Percentiles rank a stretch among this genome's conserved stretches.
phyloP scores from a whole-genome alignment of 2,888 invertebrate genomes.

The Scrobipalpa atriplicella region DNA sequence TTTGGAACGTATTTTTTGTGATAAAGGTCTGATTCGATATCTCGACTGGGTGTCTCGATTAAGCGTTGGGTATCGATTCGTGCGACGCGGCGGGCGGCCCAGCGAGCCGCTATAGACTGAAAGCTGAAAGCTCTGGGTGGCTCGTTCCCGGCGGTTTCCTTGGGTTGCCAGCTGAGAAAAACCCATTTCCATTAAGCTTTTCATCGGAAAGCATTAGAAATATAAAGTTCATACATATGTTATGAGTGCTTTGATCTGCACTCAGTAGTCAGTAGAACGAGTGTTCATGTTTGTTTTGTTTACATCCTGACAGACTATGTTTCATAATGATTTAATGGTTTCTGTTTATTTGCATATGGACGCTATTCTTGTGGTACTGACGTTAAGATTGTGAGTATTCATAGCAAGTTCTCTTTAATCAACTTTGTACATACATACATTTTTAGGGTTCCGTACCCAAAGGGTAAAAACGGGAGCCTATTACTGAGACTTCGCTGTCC shows the following conservation, averaged over 20 bases:
- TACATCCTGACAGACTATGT: neutral
- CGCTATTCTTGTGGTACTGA: constrained; percentile 7
- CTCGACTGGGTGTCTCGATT: neutral
- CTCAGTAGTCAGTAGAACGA: neutral
- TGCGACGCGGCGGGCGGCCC: constrained; percentile 38
- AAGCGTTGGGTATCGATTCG: constrained; percentile 26
- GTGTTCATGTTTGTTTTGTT: constrained; percentile 6
- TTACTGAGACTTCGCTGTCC: too few relatives aligned
- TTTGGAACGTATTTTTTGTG: constrained; percentile 25
- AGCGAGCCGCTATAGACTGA: constrained; percentile 70
- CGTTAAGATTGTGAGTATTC: neutral
- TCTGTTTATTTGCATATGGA: constrained; percentile 1
- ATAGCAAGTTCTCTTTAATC: neutral
- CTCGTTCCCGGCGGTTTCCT: constrained; percentile 58
- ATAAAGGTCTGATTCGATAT: constrained; percentile 40
- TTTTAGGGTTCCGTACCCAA: too few relatives aligned
- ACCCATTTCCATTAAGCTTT: constrained; percentile 40
- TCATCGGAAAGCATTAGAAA: constrained; percentile 1
- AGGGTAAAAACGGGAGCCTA: too few relatives aligned
- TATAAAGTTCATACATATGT: constrained; percentile 4
- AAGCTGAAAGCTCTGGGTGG: constrained; percentile 42
- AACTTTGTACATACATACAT: neutral
- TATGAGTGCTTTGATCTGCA: constrained; percentile 15
- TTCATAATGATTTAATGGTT: neutral
- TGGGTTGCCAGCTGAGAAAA: constrained; percentile 56